Evolutionary conservation across 1,140 invertebrate species (phyloP).

Genomic region (Dermatophagoides farinae): DNA sequence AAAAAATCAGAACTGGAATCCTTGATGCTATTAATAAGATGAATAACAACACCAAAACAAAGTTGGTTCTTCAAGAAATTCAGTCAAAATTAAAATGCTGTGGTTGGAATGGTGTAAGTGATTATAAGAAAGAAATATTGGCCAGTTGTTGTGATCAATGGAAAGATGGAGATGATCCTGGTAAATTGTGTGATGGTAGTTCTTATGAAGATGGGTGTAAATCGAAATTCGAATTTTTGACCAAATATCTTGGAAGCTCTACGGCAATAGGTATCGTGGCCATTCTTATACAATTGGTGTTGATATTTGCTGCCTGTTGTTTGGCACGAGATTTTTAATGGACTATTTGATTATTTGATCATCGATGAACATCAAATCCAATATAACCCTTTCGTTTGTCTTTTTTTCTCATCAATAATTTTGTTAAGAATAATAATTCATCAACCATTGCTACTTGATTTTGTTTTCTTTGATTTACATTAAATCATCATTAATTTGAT

Average conservation of each 20-base stretch:
- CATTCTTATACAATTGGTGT: background rate
- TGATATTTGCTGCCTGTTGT: background rate
- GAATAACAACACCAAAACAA: background rate
- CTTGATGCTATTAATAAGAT: background rate
- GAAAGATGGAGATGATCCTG: background rate
- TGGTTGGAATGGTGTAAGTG: background rate
- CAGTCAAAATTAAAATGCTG: background rate
- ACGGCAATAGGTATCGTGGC: background rate
- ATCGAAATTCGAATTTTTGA: background rate
- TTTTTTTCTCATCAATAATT: too few relatives aligned
- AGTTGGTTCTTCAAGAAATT: background rate
- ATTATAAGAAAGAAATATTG: background rate
- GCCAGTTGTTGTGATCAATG: background rate
- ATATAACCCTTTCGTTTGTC: too few relatives aligned
- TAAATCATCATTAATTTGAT: too few relatives aligned
- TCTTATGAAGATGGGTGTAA: background rate
- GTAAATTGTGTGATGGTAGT: background rate
- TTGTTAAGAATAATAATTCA: too few relatives aligned
- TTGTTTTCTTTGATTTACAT: too few relatives aligned
- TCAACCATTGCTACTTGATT: too few relatives aligned
- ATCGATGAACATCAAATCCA: too few relatives aligned
- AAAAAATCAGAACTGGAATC: background rate
- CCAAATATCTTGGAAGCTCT: background rate
- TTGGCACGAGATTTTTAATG: conserved; percentile 3
- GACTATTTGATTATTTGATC: too few relatives aligned